Percentiles rank a stretch among this genome's conserved stretches.
These are phyloP conservation scores for Hemibagrus wyckioides DNA, from an alignment of 2,113 vertebrate genomes.

Conservation along the genomic window DNA sequence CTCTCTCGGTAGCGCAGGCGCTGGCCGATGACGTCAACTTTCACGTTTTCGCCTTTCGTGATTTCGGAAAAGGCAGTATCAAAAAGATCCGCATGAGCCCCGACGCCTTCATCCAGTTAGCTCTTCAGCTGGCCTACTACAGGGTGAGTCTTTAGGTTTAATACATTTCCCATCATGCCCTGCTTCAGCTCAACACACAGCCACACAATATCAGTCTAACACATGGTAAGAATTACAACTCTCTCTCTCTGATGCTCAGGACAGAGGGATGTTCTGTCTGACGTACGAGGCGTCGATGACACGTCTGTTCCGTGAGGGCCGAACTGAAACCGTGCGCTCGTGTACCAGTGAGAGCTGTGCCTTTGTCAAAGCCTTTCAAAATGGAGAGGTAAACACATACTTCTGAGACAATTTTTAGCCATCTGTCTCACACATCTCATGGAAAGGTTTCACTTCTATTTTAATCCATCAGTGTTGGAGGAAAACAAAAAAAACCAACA, in stretches of 20 bases:
- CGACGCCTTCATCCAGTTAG: slow-evolving; percentile 89
- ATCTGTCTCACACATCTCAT: too few species aligned
- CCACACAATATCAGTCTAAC: neutral
- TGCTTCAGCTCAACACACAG: neutral
- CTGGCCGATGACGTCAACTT: slow-evolving; percentile 90
- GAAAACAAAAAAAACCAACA: too few species aligned
- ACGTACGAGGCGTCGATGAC: slow-evolving; percentile 88
- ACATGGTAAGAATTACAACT: neutral
- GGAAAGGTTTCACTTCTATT: too few species aligned
- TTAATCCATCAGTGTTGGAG: too few species aligned
- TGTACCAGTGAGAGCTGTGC: slow-evolving; percentile 77
- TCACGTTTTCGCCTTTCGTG: slow-evolving; percentile 78
- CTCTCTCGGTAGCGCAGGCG: slow-evolving; percentile 78
- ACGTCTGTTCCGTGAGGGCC: slow-evolving; percentile 84
- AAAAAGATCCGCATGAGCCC: slow-evolving; percentile 90
- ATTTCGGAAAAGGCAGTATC: slow-evolving; percentile 88
- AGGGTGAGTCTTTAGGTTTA: slow-evolving; percentile 73
- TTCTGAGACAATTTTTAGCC: neutral
- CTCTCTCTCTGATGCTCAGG: slow-evolving; percentile 62
- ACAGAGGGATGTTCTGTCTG: slow-evolving; percentile 79
- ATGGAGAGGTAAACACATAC: slow-evolving; percentile 66
- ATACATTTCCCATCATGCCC: neutral
- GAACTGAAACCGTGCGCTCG: slow-evolving; percentile 85
- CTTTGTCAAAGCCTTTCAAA: slow-evolving; percentile 78
- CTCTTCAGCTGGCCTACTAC: slow-evolving; percentile 91